Evolutionary conservation across 2,888 invertebrate genomes (phyloP), one percentile per base, ranked within the genome.

Genomic region (Teleogryllus oceanicus): DNA sequence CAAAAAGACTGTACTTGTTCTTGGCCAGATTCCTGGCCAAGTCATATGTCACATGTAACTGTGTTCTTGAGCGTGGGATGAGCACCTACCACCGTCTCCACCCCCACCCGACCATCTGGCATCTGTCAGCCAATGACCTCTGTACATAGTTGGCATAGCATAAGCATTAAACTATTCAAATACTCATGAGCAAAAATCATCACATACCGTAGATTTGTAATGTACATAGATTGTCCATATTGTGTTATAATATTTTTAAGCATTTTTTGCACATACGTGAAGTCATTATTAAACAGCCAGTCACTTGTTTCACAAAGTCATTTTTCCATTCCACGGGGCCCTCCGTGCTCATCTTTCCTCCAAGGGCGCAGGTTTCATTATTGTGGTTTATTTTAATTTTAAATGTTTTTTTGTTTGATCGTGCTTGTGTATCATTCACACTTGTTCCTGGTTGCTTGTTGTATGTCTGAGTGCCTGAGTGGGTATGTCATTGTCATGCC

Each of bases 231-330:
- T 79, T 80, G 81, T 81, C 78, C 49, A 79, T 80, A 81, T 82
- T 82, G 82, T 82, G 82, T 82, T 81, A 79, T 82, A 82, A 81
- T 81, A 82, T 80, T 82, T 82, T 79, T 81, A 81, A 81, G 50
- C 79, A 75, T 76, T 80, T 82, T 79, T 81, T 81, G 80, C 81
- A 81, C 82, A 77, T 79, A 78, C 74, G 37, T 79, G 21, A 78
- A 74, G 18, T 74, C 24, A 18, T 62, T 74, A 21, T 78, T 49
- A 13, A 50, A n/a, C 50, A n/a, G n/a, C 16, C 20, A 12, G 16
- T 77, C 75, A 50, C 79, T 79, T 79, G 21, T 75, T 74, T 74
- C 75, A 74, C 50, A 50, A 75, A 49, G 37, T 37, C 18, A 50
- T 75, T 51, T 37, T n/a, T 76, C 49, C 51, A 20, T 76, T 49